A percentile compares a stretch with the other conserved stretches of the same genome.
phyloP scores from a whole-genome alignment of 2,888 invertebrate species.

The Melanostoma scalare region DNA sequence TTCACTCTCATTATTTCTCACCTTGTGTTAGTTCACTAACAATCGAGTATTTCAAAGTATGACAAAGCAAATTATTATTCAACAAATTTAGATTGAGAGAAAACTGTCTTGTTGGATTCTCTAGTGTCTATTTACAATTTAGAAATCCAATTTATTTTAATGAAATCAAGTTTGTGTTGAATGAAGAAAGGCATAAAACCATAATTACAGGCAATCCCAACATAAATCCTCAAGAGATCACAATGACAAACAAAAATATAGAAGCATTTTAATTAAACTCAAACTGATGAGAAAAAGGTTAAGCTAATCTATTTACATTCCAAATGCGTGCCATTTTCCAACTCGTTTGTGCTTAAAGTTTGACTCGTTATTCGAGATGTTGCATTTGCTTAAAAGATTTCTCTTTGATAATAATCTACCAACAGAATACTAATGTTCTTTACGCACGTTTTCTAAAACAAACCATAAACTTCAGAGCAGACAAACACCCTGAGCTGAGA shows the following conservation, averaged over 20 bases:
- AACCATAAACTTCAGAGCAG: conserved; percentile 18
- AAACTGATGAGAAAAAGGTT: background rate
- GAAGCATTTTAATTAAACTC: background rate
- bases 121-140: too few species aligned
- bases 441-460: conserved; percentile 20
- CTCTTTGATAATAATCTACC: background rate
- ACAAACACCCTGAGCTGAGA: background rate
- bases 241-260: background rate
- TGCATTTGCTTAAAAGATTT: background rate
- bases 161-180: background rate
- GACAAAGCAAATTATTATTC: too few species aligned
- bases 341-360: background rate
- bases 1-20: too few species aligned
- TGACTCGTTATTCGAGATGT: background rate
- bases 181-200: too few species aligned
- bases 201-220: too few species aligned
- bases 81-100: too few species aligned
- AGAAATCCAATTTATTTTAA: background rate
- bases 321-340: too few species aligned
- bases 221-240: too few species aligned
- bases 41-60: too few species aligned
- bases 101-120: too few species aligned
- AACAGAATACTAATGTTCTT: conserved; percentile 5
- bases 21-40: too few species aligned
- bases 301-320: too few species aligned